phyloP scores from a whole-genome alignment of 2,113 vertebrate genomes.

The Eolophus roseicapilla region DNA sequence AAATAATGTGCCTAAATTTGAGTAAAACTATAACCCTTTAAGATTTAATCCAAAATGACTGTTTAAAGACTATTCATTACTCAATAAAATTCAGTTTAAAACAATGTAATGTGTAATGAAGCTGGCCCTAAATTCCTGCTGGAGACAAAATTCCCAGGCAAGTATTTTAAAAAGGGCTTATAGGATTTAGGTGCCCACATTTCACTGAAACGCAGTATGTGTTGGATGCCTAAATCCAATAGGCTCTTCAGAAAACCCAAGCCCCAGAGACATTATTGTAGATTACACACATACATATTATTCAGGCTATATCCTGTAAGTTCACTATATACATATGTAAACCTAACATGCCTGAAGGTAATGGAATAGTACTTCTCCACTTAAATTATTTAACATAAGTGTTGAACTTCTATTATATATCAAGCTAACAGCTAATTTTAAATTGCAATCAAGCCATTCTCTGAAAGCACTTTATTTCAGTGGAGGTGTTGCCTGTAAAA shows the following conservation, averaged over 20 bases:
- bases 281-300: slow-evolving; percentile 45
- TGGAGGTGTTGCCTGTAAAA: slow-evolving; percentile 38
- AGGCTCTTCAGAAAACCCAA: slow-evolving; percentile 44
- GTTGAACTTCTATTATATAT: slow-evolving; percentile 62
- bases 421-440: slow-evolving; percentile 67
- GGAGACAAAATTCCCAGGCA: slow-evolving; percentile 28
- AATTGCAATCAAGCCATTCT: slow-evolving; percentile 61
- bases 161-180: slow-evolving; percentile 29
- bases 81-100: slow-evolving; percentile 36
- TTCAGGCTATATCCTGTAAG: slow-evolving; percentile 22
- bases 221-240: slow-evolving; percentile 44
- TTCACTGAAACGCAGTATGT: slow-evolving; percentile 22
- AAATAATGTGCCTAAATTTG: background rate
- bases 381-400: slow-evolving; percentile 66
- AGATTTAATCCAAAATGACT: slow-evolving; percentile 4
- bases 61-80: slow-evolving; percentile 8
- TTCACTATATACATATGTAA: slow-evolving; percentile 62
- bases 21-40: background rate
- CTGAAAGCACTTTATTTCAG: slow-evolving; percentile 58
- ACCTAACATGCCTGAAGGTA: slow-evolving; percentile 57
- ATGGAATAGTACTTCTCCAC: slow-evolving; percentile 56
- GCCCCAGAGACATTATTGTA: slow-evolving; percentile 23
- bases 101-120: slow-evolving; percentile 9
- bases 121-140: background rate
- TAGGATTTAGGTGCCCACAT: slow-evolving; percentile 38